Percentiles rank a stretch among this genome's conserved stretches.
These are phyloP conservation scores for Calcarius lapponicus DNA, from an alignment of 2,797 vertebrate species.

Conservation along the genomic window DNA sequence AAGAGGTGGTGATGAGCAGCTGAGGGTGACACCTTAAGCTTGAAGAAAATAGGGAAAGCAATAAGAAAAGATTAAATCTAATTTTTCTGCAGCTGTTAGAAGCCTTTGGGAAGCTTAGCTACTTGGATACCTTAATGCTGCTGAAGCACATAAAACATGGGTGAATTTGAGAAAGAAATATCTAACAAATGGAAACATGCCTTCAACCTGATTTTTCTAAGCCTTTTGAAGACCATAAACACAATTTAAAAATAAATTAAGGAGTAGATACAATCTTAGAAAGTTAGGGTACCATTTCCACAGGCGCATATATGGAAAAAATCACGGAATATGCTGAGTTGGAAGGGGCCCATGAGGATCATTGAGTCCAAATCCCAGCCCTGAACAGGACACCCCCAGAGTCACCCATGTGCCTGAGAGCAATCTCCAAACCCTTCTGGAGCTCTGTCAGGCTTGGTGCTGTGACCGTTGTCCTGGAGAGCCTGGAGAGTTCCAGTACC, in stretches of 20 bases:
- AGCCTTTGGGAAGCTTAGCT: constrained; percentile 17
- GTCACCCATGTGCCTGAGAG: neutral
- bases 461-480: neutral
- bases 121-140: neutral
- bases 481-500: neutral
- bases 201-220: neutral
- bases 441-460: neutral
- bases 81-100: constrained; percentile 32
- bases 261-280: neutral
- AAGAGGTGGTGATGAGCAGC: neutral
- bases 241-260: neutral
- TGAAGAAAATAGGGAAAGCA: neutral
- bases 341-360: neutral
- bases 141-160: neutral
- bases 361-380: neutral
- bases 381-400: neutral
- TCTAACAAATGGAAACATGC: neutral
- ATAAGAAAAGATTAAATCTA: constrained; percentile 16
- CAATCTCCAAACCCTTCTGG: neutral
- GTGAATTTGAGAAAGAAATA: neutral
- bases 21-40: neutral
- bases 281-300: neutral
- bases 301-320: neutral
- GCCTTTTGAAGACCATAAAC: neutral
- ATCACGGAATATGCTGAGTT: neutral